Conservation (phyloP, 2,113 vertebrate genomes). For the Myotis yumanensis region DNA sequence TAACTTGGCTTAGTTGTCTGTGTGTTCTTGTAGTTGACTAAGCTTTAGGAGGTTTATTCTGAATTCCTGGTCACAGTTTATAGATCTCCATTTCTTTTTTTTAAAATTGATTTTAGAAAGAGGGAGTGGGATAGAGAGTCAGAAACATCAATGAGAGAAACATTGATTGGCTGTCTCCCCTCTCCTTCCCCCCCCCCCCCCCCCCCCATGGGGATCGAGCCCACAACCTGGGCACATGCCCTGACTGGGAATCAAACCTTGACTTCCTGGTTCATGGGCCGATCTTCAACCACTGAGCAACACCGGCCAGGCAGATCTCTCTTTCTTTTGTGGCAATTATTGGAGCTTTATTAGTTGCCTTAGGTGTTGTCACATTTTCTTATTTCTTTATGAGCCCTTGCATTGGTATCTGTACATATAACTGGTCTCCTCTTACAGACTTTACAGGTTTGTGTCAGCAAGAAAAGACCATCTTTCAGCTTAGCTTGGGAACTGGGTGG, state of each 20-base stretch:
- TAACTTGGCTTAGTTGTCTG: background rate
- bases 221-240: background rate
- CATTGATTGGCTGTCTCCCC: background rate
- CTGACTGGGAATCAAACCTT: background rate
- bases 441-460: background rate
- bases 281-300: background rate
- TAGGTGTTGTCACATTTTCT: background rate
- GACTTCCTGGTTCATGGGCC: too few relatives aligned
- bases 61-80: background rate
- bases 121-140: background rate
- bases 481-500: background rate
- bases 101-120: background rate
- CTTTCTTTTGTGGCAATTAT: background rate
- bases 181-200: too few relatives aligned
- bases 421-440: background rate
- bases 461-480: background rate
- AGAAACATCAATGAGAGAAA: background rate
- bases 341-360: background rate
- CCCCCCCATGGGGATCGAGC: too few relatives aligned
- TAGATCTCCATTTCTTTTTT: background rate
- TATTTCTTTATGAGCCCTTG: background rate
- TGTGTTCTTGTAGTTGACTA: background rate
- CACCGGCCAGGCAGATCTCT: background rate
- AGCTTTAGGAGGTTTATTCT: conserved; percentile 9
- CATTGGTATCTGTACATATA: background rate